phyloP scores from a whole-genome alignment of 2,797 vertebrate genomes.

The Pipistrellus kuhlii region DNA sequence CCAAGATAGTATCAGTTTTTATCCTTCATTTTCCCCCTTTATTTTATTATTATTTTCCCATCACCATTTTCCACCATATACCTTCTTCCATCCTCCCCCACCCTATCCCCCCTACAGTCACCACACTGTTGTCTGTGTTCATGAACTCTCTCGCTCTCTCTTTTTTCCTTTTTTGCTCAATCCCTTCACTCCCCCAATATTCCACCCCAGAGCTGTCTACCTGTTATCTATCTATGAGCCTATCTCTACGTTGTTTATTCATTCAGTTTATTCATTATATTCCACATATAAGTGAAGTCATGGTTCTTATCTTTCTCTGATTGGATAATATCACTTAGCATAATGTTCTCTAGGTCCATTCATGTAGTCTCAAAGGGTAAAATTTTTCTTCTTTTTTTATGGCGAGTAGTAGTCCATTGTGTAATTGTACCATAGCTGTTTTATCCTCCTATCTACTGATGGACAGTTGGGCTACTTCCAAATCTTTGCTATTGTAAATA shows the following conservation, averaged over 20 bases:
- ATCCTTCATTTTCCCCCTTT: no score
- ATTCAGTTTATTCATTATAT: neutral
- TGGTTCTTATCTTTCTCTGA: neutral
- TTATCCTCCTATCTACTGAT: neutral
- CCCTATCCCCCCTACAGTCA: neutral
- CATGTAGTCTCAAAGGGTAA: neutral
- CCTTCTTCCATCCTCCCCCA: neutral
- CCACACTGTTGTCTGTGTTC: neutral
- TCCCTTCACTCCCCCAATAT: neutral
- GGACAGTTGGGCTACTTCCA: neutral
- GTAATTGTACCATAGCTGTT: neutral
- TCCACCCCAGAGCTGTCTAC: neutral
- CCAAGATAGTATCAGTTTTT: neutral
- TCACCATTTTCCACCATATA: neutral
- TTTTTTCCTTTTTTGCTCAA: neutral
- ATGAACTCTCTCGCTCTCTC: neutral
- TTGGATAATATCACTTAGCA: neutral
- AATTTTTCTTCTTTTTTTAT: neutral
- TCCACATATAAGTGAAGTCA: neutral
- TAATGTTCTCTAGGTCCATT: neutral
- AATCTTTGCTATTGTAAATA: neutral
- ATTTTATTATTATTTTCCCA: neutral
- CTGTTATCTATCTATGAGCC: neutral
- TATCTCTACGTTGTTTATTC: neutral
- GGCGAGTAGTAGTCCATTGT: neutral